Evolutionary conservation across 2,797 vertebrate species (phyloP).

Genomic region (Sebastiscus albofasciatus): DNA sequence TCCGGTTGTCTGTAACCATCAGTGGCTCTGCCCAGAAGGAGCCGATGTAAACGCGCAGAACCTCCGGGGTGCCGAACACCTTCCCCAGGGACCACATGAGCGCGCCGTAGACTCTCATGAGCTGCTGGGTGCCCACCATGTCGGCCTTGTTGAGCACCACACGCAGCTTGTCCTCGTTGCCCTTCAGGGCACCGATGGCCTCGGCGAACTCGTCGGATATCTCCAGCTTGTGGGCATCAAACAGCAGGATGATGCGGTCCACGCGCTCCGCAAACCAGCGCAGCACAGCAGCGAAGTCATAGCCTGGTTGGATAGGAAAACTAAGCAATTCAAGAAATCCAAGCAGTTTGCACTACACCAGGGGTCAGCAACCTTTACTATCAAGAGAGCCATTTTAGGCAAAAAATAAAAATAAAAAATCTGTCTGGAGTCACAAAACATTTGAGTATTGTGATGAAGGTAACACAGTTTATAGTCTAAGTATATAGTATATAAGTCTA

Average conservation of each 20-base stretch:
- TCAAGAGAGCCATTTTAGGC: too few species aligned
- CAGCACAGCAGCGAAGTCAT: slow-evolving; percentile 93
- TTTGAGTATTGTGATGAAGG: too few species aligned
- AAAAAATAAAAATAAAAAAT: too few species aligned
- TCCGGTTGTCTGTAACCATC: slow-evolving; percentile 89
- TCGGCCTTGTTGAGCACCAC: slow-evolving; percentile 98
- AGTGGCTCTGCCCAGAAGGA: slow-evolving; percentile 96
- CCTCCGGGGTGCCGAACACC: slow-evolving; percentile 93
- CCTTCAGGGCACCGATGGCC: slow-evolving; percentile 90
- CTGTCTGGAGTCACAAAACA: too few species aligned
- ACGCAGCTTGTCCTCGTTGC: slow-evolving; percentile 95
- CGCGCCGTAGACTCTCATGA: slow-evolving; percentile 95
- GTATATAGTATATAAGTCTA: too few species aligned
- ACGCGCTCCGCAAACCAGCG: slow-evolving; percentile 95
- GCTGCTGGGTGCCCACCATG: slow-evolving; percentile 94
- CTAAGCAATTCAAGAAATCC: not conserved
- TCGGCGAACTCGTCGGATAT: slow-evolving; percentile 96
- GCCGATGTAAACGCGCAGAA: slow-evolving; percentile 94
- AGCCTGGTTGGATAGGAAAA: slow-evolving; percentile 78
- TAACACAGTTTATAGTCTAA: too few species aligned
- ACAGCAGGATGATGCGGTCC: slow-evolving; percentile 94
- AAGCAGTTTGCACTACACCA: not conserved
- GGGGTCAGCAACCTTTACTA: too few species aligned
- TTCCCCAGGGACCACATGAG: slow-evolving; percentile 97
- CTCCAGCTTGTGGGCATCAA: slow-evolving; percentile 96